Evolutionary conservation across 1,140 invertebrate species (phyloP), one percentile per base, ranked within the genome.

Genomic region (Drosophila pallidifrons): DNA sequence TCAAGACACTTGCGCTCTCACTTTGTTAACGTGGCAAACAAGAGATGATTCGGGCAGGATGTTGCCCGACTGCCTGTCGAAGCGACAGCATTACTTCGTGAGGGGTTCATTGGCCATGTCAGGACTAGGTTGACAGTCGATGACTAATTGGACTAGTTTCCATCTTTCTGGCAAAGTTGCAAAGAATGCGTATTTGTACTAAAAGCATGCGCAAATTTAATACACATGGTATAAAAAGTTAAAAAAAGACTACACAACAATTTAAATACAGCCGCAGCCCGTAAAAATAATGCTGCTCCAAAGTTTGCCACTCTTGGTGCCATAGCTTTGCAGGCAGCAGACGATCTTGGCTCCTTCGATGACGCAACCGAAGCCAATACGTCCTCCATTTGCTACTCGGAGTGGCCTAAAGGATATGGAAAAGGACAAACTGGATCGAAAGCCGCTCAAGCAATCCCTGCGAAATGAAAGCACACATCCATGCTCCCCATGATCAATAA

Each of bases 231-330:
- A 38, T 38, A 38, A 38, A 8, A 38, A 10, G 8, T 38, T 38
- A 11, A 38, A 38, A 38, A 38, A 8, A 11, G 7, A 38, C 6
- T n/a, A 49, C 20, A 13, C 2, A 49, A 38, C 4, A 11, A 41
- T 43, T 65, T 73, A 86, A 0, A 82, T 43, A 5, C 82, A n/a
- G 0, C 90, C 90, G 54, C 90, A 91, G 32, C 38, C 52, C 8
- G 78, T 79, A 3, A 91, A 83, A 0, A 49, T 2, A 4, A 91
- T 60, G 2, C 70, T 54, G 0, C 78, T 81, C 13, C 47, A 85
- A 10, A 89, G 80, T 68, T 87, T 91, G 0, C 90, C 90, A 38
- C 90, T 91, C 43, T 91, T 91, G 32, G 90, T 90, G 60, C 86
- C 88, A 30, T 87, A 91, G 30, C 77, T 72, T 47, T 92, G 88